These are phyloP conservation scores for Hanleya hanleyi DNA, from an alignment of 2,888 invertebrate genomes.

Conservation along the genomic window DNA sequence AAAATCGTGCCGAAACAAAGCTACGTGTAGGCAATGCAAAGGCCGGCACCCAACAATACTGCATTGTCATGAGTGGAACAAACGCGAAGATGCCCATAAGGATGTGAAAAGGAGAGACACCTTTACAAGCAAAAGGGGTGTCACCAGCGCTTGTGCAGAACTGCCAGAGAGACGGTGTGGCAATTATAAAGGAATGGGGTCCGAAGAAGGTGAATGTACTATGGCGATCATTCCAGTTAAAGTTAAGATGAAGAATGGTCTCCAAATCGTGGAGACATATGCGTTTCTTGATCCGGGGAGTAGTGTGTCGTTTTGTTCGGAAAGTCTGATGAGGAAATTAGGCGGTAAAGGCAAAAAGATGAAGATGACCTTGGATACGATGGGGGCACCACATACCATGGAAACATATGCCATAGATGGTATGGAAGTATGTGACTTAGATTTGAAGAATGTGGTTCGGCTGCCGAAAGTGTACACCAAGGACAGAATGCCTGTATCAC, in stretches of 20 bases:
- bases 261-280: not conserved
- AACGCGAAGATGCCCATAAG: too few relatives aligned
- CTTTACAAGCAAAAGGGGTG: too few relatives aligned
- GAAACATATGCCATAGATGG: slow-evolving; percentile 3
- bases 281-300: slow-evolving; percentile 19
- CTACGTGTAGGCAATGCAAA: not conserved
- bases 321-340: not conserved
- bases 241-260: not conserved
- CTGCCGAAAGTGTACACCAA: slow-evolving; percentile 24
- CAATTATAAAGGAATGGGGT: not conserved
- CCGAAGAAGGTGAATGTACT: not conserved
- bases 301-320: slow-evolving; percentile 11
- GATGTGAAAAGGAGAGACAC: too few relatives aligned
- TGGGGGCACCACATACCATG: slow-evolving; percentile 7
- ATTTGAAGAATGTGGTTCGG: slow-evolving; percentile 13
- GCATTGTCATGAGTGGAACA: not conserved
- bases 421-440: slow-evolving; percentile 11
- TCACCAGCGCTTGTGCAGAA: not conserved
- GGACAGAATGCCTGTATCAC: slow-evolving; percentile 23
- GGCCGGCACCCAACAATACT: not conserved
- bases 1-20: too few relatives aligned
- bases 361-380: slow-evolving; percentile 13
- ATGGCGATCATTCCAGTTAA: slow-evolving; percentile 23
- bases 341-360: slow-evolving; percentile 3
- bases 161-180: not conserved